A percentile compares a stretch with the other conserved stretches of the same genome.
Evolutionary conservation across 1,140 invertebrate genomes (phyloP).

Genomic region (Pantala flavescens): DNA sequence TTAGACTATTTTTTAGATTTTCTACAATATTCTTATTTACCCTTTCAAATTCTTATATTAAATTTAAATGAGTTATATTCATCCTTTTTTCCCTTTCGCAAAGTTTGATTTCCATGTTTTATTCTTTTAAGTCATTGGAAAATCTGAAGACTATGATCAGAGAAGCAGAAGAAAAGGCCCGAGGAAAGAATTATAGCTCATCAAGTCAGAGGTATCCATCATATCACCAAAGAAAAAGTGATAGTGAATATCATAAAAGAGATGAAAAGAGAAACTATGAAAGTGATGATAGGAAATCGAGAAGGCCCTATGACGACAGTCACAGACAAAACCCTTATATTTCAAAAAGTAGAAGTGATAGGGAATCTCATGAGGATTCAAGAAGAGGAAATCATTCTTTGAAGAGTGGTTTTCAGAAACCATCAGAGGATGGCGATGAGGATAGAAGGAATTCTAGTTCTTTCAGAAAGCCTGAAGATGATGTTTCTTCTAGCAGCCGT

Average conservation of each 20-base stretch:
- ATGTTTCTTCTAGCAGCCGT: background rate
- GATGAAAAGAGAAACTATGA: background rate
- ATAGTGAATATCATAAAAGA: slow-evolving; percentile 15
- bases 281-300: background rate
- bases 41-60: slow-evolving; percentile 23
- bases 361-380: too few relatives aligned
- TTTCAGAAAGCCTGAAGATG: background rate
- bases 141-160: slow-evolving; percentile 40
- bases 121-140: slow-evolving; percentile 38
- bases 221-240: too few relatives aligned
- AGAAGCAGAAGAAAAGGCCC: slow-evolving; percentile 35
- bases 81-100: too few relatives aligned
- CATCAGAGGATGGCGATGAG: slow-evolving; percentile 24
- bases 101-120: too few relatives aligned
- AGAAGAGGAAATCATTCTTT: background rate
- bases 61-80: too few relatives aligned
- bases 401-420: slow-evolving; percentile 13
- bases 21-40: slow-evolving; percentile 19
- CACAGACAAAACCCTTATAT: too few relatives aligned
- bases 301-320: background rate
- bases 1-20: background rate
- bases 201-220: too few relatives aligned
- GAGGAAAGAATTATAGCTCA: too few relatives aligned
- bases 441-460: slow-evolving; percentile 20
- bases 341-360: too few relatives aligned